Evolutionary conservation across 2,888 invertebrate genomes (phyloP).

Genomic region (Orchestes rusci): DNA sequence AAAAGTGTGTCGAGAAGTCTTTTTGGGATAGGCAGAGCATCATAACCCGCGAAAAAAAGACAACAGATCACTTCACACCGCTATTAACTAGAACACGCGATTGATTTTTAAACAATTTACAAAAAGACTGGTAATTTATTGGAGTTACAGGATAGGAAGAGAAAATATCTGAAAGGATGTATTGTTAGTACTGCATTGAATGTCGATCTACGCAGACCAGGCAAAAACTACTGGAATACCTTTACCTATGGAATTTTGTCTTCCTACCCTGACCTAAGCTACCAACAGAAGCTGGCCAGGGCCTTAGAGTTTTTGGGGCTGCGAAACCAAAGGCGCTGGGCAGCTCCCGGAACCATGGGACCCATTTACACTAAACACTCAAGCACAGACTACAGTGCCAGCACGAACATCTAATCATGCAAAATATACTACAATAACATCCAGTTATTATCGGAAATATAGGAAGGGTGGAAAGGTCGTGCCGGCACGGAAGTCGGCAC

Average conservation of each 20-base stretch:
- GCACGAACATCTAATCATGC: constrained; percentile 10
- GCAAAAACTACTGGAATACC: no score
- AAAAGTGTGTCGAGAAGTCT: no score
- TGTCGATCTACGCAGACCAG: no score
- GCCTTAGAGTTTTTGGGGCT: constrained; percentile 40
- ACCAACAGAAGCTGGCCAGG: constrained; percentile 37
- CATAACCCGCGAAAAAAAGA: no score
- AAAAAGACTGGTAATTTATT: neutral
- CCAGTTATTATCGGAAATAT: neutral
- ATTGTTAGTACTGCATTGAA: no score
- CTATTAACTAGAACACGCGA: no score
- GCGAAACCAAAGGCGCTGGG: constrained; percentile 46
- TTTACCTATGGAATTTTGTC: no score
- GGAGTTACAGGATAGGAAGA: constrained; percentile 16
- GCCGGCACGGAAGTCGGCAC: constrained; percentile 35
- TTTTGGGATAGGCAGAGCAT: no score
- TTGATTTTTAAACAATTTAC: no score
- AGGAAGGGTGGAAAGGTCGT: constrained; percentile 4
- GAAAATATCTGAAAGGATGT: no score
- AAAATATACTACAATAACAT: neutral
- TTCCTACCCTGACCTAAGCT: constrained; percentile 25
- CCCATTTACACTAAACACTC: constrained; percentile 22
- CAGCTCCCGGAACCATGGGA: constrained; percentile 34
- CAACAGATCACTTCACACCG: no score
- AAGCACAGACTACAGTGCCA: constrained; percentile 19